Evolutionary conservation across 2,113 vertebrate species (phyloP).

Genomic region (Brevimyrus niger): DNA sequence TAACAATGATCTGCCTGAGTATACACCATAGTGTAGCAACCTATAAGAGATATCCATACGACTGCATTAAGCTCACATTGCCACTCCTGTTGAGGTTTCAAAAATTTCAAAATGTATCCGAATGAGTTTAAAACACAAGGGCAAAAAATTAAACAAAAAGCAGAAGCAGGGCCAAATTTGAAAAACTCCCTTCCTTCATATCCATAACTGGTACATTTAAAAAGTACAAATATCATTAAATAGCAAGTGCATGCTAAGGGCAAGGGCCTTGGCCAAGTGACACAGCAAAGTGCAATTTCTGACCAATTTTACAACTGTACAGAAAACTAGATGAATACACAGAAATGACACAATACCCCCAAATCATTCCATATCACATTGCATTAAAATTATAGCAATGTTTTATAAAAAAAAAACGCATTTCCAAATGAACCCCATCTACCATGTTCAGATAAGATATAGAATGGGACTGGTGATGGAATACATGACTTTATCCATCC

Average conservation of each 20-base stretch:
- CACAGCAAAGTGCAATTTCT: not conserved
- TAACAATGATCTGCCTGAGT: not conserved
- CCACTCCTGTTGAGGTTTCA: not conserved
- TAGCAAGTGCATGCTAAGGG: not conserved
- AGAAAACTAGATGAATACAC: not conserved
- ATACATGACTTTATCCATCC: not conserved
- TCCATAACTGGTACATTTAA: not conserved
- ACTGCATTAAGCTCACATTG: not conserved
- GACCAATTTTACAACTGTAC: not conserved
- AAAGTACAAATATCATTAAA: not conserved
- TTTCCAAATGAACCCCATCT: not conserved
- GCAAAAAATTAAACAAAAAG: not conserved
- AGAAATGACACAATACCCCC: not conserved
- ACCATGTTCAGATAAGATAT: not conserved
- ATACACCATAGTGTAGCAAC: not conserved
- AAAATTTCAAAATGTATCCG: not conserved
- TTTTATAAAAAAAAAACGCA: not conserved
- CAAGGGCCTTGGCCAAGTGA: not conserved
- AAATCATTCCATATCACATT: not conserved
- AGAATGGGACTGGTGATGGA: not conserved
- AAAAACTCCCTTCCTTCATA: not conserved
- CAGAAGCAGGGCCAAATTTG: not conserved
- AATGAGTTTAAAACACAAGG: not conserved
- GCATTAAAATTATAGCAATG: not conserved
- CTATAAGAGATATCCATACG: not conserved